A percentile compares a stretch with the other conserved stretches of the same genome.
These are phyloP conservation scores for Spea bombifrons DNA, from an alignment of 2,113 vertebrate species.

Conservation along the genomic window DNA sequence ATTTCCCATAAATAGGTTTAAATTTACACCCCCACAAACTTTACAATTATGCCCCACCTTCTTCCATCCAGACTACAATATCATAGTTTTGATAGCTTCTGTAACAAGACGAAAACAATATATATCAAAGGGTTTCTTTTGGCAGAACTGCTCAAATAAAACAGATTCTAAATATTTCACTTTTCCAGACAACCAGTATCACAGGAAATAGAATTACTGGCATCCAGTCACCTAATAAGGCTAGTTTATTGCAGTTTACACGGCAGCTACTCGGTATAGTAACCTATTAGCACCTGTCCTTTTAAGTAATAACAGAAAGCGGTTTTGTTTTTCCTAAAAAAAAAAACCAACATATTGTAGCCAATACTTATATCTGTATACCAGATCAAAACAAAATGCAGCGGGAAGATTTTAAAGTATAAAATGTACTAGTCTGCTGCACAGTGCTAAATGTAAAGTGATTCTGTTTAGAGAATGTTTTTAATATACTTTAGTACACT, in stretches of 20 bases:
- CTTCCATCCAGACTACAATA: not conserved
- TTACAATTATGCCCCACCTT: not conserved
- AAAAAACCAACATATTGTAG: too few species aligned
- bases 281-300: constrained; percentile 14
- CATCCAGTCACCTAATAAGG: constrained; percentile 58
- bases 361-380: too few species aligned
- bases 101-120: constrained; percentile 20
- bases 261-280: constrained; percentile 54
- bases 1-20: constrained; percentile 36
- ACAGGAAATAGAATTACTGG: constrained; percentile 41
- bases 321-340: too few species aligned
- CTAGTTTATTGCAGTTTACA: constrained; percentile 39
- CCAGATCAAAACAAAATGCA: too few species aligned
- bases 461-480: too few species aligned
- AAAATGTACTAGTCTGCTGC: too few species aligned
- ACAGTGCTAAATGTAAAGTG: too few species aligned
- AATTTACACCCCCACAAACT: not conserved
- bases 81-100: constrained; percentile 18
- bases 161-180: constrained; percentile 61
- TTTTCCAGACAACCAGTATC: constrained; percentile 49
- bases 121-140: constrained; percentile 24
- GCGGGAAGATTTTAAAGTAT: too few species aligned
- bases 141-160: constrained; percentile 51
- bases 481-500: too few species aligned
- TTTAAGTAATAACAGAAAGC: not conserved